phyloP scores from a whole-genome alignment of 2,113 vertebrate species.

The Globicephala melas region DNA sequence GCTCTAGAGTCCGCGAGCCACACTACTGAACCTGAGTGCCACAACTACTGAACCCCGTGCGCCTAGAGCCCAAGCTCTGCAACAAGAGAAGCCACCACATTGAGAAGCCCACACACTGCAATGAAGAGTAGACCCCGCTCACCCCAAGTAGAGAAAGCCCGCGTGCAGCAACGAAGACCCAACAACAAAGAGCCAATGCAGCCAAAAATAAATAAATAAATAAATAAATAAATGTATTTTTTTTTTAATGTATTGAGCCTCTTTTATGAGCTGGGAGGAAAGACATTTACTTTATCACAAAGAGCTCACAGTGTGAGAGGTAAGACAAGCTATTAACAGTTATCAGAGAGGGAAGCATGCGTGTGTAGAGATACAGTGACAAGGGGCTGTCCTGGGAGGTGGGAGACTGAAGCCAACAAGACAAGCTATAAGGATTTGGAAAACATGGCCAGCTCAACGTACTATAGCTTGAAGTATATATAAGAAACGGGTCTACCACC shows the following conservation, averaged over 20 bases:
- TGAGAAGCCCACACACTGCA: too few species aligned
- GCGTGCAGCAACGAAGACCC: too few species aligned
- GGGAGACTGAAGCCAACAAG: neutral
- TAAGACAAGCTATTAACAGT: neutral
- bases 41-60: rapidly evolving
- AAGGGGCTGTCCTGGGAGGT: too few species aligned
- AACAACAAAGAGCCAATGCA: too few species aligned
- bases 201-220: too few species aligned
- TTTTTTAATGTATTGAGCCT: neutral
- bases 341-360: neutral
- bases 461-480: neutral
- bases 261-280: neutral
- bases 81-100: too few species aligned
- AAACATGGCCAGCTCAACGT: neutral
- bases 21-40: too few species aligned
- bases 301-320: neutral
- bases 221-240: too few species aligned
- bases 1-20: too few species aligned
- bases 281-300: neutral
- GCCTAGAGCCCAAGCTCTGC: too few species aligned
- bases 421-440: neutral
- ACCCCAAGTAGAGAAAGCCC: too few species aligned
- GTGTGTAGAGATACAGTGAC: neutral
- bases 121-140: too few species aligned
- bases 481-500: neutral